Evolutionary conservation across 2,797 vertebrate species (phyloP), one percentile per base, ranked within the genome.

Genomic region (Pseudochirops corinnae): DNA sequence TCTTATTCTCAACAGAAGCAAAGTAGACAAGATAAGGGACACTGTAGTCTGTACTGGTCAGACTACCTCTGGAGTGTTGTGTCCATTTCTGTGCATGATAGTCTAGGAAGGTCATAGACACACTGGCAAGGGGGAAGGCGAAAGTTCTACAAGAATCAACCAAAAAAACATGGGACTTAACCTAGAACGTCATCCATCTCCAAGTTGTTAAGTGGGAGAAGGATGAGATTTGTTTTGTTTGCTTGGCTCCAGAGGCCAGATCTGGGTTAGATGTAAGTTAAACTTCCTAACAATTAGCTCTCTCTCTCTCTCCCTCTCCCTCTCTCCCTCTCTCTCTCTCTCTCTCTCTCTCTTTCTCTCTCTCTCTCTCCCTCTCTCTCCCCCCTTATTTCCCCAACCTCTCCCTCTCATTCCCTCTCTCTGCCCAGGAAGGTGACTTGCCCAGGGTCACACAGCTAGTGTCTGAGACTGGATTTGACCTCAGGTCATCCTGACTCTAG

Each of bases 401-500:
- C 4, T 33, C 31, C 5, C 13, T 16, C 33, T 74, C 1, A 0
- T 14, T 7, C 0, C 4, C 1, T 67, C 14, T 6, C 5, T 9
- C n/a, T n/a, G 14, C 18, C 16, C n/a, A 39, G n/a, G 67, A 4
- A 46, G 18, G n/a, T 82, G 67, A 46, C 67, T 82, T 39, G n/a
- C n/a, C 7, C 18, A 82, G n/a, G n/a, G 67, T 82, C n/a, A 39
- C 18, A 46, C n/a, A 24, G 6, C 67, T 39, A 39, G 2, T 74
- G 6, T 39, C n/a, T 82, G n/a, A 21, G n/a, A 2, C n/a, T 82
- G n/a, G 4, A 82, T 74, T 39, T 74, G 16, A 39, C 14, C n/a
- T 39, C 16, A 74, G 18, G 16, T 74, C 67, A 6, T 67, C 67
- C n/a, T 74, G n/a, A 39, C n/a, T 74, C n/a, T 16, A 74, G 67